Percentiles rank a stretch among this genome's conserved stretches.
Conservation (phyloP, 2,113 vertebrate genomes). For the Benitochromis conjunctus region DNA sequence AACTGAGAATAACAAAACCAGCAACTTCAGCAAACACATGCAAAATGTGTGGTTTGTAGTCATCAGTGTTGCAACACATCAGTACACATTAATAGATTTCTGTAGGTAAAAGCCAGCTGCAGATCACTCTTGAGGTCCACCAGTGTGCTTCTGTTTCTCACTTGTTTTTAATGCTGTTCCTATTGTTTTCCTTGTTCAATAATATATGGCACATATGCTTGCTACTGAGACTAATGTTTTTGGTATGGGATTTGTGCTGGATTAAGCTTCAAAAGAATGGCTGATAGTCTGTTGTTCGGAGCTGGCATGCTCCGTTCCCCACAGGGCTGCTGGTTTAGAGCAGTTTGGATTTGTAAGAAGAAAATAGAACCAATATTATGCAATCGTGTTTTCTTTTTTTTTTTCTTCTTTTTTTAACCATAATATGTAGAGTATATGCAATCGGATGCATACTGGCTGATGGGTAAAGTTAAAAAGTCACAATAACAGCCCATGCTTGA, state of each 20-base stretch:
- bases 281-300: constrained; percentile 53
- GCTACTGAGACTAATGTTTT: constrained; percentile 60
- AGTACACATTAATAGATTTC: constrained; percentile 17
- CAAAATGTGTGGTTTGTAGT: neutral
- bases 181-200: constrained; percentile 65
- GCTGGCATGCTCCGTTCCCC: constrained; percentile 49
- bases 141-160: constrained; percentile 15
- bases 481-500: neutral
- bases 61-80: neutral
- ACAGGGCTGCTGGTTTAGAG: constrained; percentile 38
- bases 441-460: neutral
- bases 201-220: constrained; percentile 68
- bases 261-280: constrained; percentile 68
- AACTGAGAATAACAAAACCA: neutral
- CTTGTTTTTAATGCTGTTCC: constrained; percentile 56
- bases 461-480: neutral
- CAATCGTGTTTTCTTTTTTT: constrained; percentile 10
- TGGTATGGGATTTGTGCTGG: constrained; percentile 66
- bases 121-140: constrained; percentile 27
- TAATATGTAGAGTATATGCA: neutral
- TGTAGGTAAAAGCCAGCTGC: constrained; percentile 34
- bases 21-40: neutral
- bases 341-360: constrained; percentile 31
- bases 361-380: constrained; percentile 31
- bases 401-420: accelerated